Evolutionary conservation across 2,797 vertebrate species (phyloP).

Genomic region (Sparus aurata): DNA sequence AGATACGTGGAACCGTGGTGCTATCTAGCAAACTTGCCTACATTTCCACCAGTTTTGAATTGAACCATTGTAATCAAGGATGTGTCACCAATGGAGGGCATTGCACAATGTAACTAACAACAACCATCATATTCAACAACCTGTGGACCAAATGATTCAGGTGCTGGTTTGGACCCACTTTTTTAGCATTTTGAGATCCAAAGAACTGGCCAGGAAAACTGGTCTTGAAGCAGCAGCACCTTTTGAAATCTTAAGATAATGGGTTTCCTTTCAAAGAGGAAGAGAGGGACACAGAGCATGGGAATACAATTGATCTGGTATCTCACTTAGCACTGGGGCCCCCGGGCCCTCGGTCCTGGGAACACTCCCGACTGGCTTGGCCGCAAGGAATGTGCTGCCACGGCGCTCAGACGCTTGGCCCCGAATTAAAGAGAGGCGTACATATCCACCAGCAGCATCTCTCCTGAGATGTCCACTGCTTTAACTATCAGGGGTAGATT

Average conservation of each 20-base stretch:
- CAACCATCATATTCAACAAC: too few relatives aligned
- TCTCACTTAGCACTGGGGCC: constrained; percentile 86
- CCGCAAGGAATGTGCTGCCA: constrained; percentile 85
- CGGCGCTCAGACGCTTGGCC: constrained; percentile 85
- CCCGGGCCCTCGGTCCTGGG: constrained; percentile 81
- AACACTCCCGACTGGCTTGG: constrained; percentile 82
- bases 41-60: too few relatives aligned
- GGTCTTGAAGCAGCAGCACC: constrained; percentile 58
- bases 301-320: constrained; percentile 86
- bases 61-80: too few relatives aligned
- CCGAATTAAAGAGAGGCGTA: constrained; percentile 84
- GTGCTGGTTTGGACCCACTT: too few relatives aligned
- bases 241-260: constrained; percentile 72
- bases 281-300: constrained; percentile 79
- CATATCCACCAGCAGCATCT: constrained; percentile 83
- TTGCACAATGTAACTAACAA: too few relatives aligned
- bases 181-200: too few relatives aligned
- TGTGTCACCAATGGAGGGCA: too few relatives aligned
- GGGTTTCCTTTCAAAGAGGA: constrained; percentile 72
- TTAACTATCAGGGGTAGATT: constrained; percentile 87
- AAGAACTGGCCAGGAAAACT: not conserved
- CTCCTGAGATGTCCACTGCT: constrained; percentile 86
- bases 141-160: too few relatives aligned
- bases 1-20: too few relatives aligned
- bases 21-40: too few relatives aligned